These are phyloP conservation scores for Drosophila neoperkinsi DNA, from an alignment of 2,888 invertebrate genomes.

Conservation along the genomic window DNA sequence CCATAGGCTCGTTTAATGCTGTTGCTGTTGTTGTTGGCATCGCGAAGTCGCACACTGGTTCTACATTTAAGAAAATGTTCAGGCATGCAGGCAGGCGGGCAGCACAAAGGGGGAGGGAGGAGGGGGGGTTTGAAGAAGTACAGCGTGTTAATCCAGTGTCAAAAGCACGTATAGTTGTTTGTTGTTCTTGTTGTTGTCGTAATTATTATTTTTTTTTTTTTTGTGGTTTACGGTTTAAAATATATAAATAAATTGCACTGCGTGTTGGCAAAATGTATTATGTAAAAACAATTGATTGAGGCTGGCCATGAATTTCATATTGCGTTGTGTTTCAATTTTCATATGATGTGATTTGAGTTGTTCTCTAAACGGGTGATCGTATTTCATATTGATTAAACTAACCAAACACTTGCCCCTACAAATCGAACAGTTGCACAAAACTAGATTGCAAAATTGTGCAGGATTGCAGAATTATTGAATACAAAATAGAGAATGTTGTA, in stretches of 20 bases:
- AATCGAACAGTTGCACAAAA: neutral
- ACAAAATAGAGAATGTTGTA: neutral
- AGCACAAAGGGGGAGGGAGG: slow-evolving; percentile 71
- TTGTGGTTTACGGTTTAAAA: slow-evolving; percentile 41
- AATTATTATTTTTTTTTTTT: neutral
- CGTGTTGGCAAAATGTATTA: slow-evolving; percentile 29
- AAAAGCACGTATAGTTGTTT: slow-evolving; percentile 47
- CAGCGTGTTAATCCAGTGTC: slow-evolving; percentile 82
- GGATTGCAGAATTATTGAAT: neutral
- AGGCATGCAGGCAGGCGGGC: slow-evolving; percentile 78
- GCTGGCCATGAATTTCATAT: slow-evolving; percentile 68
- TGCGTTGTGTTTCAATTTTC: slow-evolving; percentile 51
- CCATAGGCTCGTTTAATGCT: slow-evolving; percentile 49
- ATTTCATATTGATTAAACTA: neutral
- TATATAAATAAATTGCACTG: slow-evolving; percentile 53
- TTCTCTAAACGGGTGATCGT: neutral
- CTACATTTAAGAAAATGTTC: slow-evolving; percentile 48
- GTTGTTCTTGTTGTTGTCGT: slow-evolving; percentile 40
- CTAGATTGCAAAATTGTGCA: slow-evolving; percentile 29
- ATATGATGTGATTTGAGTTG: slow-evolving; percentile 9
- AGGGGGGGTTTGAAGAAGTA: slow-evolving; percentile 74
- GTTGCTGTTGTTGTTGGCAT: slow-evolving; percentile 40
- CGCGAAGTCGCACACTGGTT: slow-evolving; percentile 53
- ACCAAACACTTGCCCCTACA: neutral
- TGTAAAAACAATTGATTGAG: slow-evolving; percentile 29